Percentiles rank a stretch among this genome's conserved stretches.
These are phyloP conservation scores for Hypena proboscidalis DNA, from an alignment of 2,888 invertebrate genomes.

Conservation along the genomic window DNA sequence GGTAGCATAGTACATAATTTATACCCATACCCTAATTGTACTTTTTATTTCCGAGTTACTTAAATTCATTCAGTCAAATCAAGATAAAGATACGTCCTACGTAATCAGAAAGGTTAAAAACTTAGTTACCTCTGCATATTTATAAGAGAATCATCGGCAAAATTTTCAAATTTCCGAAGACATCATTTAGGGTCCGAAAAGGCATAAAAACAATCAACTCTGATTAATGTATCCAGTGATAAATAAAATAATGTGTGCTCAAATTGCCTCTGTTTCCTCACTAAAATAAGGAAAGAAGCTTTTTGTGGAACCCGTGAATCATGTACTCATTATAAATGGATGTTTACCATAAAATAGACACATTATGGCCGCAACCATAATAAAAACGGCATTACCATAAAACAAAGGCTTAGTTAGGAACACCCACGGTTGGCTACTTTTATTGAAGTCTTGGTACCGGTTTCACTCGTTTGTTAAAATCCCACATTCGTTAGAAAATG, in stretches of 20 bases:
- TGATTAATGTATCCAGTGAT: constrained; percentile 13
- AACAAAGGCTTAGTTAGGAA: constrained; percentile 61
- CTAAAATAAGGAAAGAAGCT: constrained; percentile 15
- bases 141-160: neutral
- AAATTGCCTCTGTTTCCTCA: constrained; percentile 10
- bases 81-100: too few species aligned
- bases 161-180: neutral
- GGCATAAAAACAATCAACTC: constrained; percentile 10
- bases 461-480: constrained; percentile 5
- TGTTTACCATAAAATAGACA: constrained; percentile 33
- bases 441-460: constrained; percentile 43
- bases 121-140: too few species aligned
- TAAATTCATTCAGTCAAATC: too few species aligned
- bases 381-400: constrained; percentile 67
- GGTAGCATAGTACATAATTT: too few species aligned
- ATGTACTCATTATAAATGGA: constrained; percentile 30
- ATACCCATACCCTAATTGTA: too few species aligned
- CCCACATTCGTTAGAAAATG: too few species aligned
- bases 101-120: too few species aligned
- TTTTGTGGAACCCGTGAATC: constrained; percentile 31
- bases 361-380: constrained; percentile 57
- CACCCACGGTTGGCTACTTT: constrained; percentile 66
- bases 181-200: constrained; percentile 4
- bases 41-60: too few species aligned
- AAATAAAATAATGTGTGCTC: constrained; percentile 10